Evolutionary conservation across 2,797 vertebrate genomes (phyloP).

Genomic region (Xerus rutilus): DNA sequence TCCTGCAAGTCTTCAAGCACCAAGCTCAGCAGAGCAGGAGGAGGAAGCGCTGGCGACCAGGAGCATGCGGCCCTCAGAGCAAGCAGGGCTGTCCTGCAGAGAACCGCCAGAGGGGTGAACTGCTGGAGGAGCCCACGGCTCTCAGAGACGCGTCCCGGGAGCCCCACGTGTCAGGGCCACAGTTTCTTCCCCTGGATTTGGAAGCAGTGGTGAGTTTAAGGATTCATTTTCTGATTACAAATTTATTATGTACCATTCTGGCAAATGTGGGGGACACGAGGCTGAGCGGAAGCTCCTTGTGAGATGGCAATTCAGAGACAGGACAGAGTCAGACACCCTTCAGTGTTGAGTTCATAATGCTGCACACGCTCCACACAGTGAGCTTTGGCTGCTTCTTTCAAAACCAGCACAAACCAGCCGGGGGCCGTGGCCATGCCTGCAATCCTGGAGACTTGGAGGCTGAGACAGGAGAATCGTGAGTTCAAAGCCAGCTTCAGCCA

Average conservation of each 20-base stretch:
- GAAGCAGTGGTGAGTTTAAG: background rate
- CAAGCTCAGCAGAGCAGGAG: background rate
- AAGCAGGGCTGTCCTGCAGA: rapidly evolving
- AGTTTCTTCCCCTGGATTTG: background rate
- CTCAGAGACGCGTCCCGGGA: background rate
- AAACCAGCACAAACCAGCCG: too few relatives aligned
- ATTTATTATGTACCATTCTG: background rate
- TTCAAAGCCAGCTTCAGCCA: too few relatives aligned
- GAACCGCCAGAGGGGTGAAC: rapidly evolving
- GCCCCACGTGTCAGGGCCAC: background rate
- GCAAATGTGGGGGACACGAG: background rate
- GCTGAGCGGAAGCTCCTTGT: background rate
- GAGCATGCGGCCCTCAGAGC: background rate
- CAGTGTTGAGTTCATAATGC: rapidly evolving
- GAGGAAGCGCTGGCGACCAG: background rate
- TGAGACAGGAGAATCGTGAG: too few relatives aligned
- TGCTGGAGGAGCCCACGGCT: background rate
- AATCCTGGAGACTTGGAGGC: too few relatives aligned
- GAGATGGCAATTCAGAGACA: background rate
- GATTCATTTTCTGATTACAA: background rate
- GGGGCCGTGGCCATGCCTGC: too few relatives aligned
- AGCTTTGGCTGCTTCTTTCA: too few relatives aligned
- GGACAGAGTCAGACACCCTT: background rate
- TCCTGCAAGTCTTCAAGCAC: background rate
- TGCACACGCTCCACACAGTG: too few relatives aligned